Conservation (phyloP, 2,113 vertebrate genomes). For the Todiramphus saurophagus region DNA sequence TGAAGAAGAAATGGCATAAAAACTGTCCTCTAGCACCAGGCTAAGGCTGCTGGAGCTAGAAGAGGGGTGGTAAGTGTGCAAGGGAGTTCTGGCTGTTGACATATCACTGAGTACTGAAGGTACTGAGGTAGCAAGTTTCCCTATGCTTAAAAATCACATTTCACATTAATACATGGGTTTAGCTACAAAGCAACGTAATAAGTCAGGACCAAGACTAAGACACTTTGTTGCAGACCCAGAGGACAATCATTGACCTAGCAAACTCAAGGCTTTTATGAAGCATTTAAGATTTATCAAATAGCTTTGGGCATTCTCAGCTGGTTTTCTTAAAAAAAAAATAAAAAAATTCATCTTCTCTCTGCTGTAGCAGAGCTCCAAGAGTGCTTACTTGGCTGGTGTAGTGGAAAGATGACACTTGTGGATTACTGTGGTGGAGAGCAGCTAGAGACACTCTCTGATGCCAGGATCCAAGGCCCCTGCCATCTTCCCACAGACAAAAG, state of each 20-base stretch:
- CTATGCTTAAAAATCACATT: background rate
- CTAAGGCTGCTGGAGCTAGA: background rate
- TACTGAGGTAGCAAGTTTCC: background rate
- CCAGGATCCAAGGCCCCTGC: background rate
- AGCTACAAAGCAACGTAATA: background rate
- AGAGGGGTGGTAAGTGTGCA: background rate
- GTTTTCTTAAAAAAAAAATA: background rate
- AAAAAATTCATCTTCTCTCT: background rate
- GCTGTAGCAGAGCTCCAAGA: background rate
- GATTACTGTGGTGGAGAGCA: background rate
- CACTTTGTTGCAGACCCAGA: background rate
- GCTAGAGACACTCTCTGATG: background rate
- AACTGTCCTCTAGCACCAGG: background rate
- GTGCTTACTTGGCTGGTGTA: accelerated
- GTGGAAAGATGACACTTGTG: background rate
- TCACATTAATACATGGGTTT: background rate
- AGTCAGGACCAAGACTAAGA: background rate
- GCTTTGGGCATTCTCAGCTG: background rate
- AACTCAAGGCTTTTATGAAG: background rate
- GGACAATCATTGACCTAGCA: background rate
- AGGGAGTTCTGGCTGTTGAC: background rate
- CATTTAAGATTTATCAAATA: background rate
- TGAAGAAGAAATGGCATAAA: background rate
- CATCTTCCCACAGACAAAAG: background rate
- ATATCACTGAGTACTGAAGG: background rate